Evolutionary conservation across 2,113 vertebrate species (phyloP).

Genomic region (Eptesicus fuscus): DNA sequence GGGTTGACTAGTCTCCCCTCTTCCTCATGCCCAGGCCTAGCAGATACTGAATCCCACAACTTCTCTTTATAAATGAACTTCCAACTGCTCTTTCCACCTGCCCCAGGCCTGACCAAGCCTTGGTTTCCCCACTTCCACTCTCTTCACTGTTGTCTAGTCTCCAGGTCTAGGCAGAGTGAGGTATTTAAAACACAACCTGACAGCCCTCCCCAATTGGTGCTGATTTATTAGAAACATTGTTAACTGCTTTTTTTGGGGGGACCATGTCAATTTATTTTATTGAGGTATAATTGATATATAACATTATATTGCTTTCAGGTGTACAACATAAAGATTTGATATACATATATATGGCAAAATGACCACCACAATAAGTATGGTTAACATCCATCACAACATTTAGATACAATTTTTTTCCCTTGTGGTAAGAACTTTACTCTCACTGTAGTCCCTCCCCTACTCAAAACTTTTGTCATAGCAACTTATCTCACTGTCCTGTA

Average conservation of each 20-base stretch:
- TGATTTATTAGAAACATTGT: background rate
- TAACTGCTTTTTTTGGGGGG: background rate
- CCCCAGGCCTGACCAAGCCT: background rate
- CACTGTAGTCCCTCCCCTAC: background rate
- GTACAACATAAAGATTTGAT: background rate
- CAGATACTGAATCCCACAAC: background rate
- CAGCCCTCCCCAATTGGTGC: background rate
- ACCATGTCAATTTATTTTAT: background rate
- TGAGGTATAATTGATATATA: background rate
- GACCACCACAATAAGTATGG: background rate
- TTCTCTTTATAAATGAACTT: background rate
- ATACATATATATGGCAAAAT: background rate
- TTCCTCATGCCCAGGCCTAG: background rate
- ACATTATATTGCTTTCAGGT: background rate
- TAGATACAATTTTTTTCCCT: background rate
- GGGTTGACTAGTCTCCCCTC: background rate
- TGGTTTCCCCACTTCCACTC: too few species aligned
- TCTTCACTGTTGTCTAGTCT: background rate
- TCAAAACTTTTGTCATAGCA: background rate
- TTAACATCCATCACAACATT: background rate
- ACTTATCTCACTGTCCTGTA: background rate
- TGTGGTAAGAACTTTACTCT: background rate
- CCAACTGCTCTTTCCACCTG: too few species aligned
- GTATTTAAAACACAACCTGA: fast-evolving
- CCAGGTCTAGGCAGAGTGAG: background rate